Conservation (phyloP, 2,888 invertebrate genomes). For the Portevinia maculata region DNA sequence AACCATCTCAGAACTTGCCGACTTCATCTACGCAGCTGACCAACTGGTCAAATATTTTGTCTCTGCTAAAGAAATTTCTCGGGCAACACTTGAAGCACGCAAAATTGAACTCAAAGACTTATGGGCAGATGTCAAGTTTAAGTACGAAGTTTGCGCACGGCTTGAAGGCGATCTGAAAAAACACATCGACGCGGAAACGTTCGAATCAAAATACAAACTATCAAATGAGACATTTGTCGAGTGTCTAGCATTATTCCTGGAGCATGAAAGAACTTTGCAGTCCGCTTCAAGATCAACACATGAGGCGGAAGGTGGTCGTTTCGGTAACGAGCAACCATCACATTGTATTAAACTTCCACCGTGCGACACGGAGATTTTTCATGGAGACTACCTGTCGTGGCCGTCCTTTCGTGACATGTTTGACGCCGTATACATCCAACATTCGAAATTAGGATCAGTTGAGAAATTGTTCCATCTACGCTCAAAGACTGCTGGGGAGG, state of each 20-base stretch:
- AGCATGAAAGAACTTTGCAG: neutral
- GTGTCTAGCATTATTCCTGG: neutral
- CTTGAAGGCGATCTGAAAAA: too few species aligned
- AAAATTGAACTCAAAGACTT: too few species aligned
- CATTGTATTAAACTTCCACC: conserved; percentile 2
- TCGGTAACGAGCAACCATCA: neutral
- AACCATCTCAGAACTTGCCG: too few species aligned
- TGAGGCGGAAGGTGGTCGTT: too few species aligned
- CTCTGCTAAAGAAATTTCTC: too few species aligned
- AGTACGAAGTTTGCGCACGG: too few species aligned
- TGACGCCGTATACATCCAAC: conserved; percentile 1
- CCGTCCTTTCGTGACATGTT: conserved; percentile 8
- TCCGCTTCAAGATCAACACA: neutral
- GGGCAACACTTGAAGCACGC: too few species aligned
- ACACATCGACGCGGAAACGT: neutral
- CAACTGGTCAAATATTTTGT: too few species aligned
- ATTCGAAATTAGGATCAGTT: neutral
- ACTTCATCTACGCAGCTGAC: neutral
- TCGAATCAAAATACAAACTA: neutral
- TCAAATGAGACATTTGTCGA: neutral
- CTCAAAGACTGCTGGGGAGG: neutral
- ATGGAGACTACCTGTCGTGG: conserved; percentile 3
- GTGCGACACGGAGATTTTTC: neutral
- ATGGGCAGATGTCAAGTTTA: too few species aligned
- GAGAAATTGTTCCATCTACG: neutral